phyloP scores from a whole-genome alignment of 2,888 invertebrate genomes.

The Halocaridina rubra region DNA sequence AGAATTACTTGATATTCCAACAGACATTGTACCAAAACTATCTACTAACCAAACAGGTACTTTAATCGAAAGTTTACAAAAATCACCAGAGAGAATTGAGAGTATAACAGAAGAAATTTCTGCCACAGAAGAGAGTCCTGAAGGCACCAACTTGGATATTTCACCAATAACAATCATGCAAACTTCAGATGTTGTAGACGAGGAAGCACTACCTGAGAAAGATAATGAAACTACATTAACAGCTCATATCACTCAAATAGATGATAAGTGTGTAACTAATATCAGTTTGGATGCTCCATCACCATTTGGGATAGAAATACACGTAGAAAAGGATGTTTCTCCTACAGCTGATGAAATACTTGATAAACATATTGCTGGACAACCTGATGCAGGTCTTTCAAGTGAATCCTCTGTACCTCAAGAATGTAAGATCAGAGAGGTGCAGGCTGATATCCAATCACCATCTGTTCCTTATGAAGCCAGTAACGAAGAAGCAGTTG shows the following conservation, averaged over 20 bases:
- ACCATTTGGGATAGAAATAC: not conserved
- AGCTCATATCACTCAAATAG: not conserved
- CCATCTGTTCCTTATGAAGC: not conserved
- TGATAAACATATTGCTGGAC: conserved; percentile 45
- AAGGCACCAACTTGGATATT: too few species aligned
- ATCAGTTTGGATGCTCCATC: not conserved
- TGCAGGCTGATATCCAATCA: not conserved
- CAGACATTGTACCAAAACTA: too few species aligned
- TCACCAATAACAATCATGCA: too few species aligned
- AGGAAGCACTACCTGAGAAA: not conserved
- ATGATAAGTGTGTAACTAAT: conserved; percentile 3
- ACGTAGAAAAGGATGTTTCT: conserved; percentile 18
- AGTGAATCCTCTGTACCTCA: conserved; percentile 11
- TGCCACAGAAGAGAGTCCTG: too few species aligned
- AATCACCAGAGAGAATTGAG: too few species aligned
- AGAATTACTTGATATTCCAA: too few species aligned
- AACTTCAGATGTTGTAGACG: too few species aligned
- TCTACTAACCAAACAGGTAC: too few species aligned
- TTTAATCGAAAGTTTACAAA: too few species aligned
- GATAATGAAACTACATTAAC: not conserved
- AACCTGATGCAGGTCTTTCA: conserved; percentile 8
- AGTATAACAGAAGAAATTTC: too few species aligned
- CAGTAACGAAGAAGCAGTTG: not conserved
- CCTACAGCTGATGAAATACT: conserved; percentile 19
- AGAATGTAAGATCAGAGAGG: not conserved